These are phyloP conservation scores for Stegodyphus mimosarum DNA, from an alignment of 1,140 invertebrate species.

Conservation along the genomic window DNA sequence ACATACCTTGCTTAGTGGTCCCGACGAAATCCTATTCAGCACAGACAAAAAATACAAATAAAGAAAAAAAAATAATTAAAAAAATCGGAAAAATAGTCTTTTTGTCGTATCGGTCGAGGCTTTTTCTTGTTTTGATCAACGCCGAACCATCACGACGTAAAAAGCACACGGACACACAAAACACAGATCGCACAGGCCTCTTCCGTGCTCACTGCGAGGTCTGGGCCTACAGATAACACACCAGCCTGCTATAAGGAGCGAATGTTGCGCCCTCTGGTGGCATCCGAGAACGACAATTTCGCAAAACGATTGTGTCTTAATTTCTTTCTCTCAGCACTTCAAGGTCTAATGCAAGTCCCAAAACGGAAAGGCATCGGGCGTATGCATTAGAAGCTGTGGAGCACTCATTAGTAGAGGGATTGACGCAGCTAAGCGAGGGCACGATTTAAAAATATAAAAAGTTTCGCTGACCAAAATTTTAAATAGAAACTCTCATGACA, in stretches of 20 bases:
- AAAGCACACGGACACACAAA: slow-evolving; percentile 44
- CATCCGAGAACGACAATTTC: slow-evolving; percentile 7
- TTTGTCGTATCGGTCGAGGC: slow-evolving; percentile 14
- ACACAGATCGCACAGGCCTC: slow-evolving; percentile 22
- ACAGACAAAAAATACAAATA: slow-evolving; percentile 34
- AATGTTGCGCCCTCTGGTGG: slow-evolving; percentile 30
- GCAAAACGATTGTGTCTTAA: slow-evolving; percentile 39
- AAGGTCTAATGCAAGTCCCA: slow-evolving; percentile 36
- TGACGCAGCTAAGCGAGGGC: slow-evolving; percentile 25
- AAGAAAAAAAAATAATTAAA: slow-evolving; percentile 21
- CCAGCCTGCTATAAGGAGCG: slow-evolving; percentile 40
- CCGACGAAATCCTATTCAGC: slow-evolving; percentile 54
- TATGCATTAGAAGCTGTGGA: neutral
- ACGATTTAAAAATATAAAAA: slow-evolving; percentile 58
- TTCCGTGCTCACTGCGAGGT: slow-evolving; percentile 51
- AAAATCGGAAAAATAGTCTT: slow-evolving; percentile 19
- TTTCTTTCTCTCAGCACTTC: slow-evolving; percentile 30
- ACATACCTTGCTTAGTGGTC: slow-evolving; percentile 50
- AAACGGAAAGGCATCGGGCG: slow-evolving; percentile 54
- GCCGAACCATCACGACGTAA: slow-evolving; percentile 42
- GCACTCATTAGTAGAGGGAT: slow-evolving; percentile 43
- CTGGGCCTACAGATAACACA: slow-evolving; percentile 28
- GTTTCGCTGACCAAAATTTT: slow-evolving; percentile 58
- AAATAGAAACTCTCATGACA: slow-evolving; percentile 50
- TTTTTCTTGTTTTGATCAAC: slow-evolving; percentile 29